Conservation (phyloP, 2,113 vertebrate genomes). For the Gallinago jamesoni region DNA sequence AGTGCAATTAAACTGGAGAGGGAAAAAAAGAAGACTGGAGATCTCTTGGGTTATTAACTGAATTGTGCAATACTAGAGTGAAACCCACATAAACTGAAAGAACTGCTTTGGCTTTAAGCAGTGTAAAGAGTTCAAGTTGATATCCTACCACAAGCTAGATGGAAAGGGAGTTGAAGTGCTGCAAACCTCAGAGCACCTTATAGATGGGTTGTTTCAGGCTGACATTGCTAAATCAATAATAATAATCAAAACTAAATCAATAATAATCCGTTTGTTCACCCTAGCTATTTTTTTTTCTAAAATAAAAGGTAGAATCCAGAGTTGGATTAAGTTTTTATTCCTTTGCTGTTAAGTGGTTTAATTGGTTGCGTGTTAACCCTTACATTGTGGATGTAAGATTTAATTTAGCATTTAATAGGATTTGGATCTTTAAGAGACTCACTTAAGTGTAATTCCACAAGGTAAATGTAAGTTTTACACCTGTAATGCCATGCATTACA, state of each 20-base stretch:
- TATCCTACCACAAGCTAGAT: background rate
- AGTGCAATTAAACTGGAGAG: background rate
- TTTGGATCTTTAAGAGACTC: background rate
- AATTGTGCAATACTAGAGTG: background rate
- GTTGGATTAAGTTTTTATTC: background rate
- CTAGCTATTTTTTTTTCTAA: background rate
- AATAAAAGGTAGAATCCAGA: background rate
- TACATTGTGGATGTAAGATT: background rate
- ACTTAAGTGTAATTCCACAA: background rate
- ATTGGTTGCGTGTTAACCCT: background rate
- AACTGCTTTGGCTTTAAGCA: background rate
- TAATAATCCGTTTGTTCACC: background rate
- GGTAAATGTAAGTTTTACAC: background rate
- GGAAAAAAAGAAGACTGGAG: background rate
- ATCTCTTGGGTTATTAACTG: background rate
- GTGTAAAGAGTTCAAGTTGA: background rate
- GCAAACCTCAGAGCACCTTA: background rate
- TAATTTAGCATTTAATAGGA: background rate
- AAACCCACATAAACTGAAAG: background rate
- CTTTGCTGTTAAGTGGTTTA: background rate
- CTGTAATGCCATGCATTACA: background rate
- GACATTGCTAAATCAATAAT: background rate
- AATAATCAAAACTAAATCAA: background rate
- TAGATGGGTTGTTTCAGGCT: background rate
- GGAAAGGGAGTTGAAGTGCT: background rate